Evolutionary conservation across 2,797 vertebrate genomes (phyloP).

Genomic region (Psittacula echo): DNA sequence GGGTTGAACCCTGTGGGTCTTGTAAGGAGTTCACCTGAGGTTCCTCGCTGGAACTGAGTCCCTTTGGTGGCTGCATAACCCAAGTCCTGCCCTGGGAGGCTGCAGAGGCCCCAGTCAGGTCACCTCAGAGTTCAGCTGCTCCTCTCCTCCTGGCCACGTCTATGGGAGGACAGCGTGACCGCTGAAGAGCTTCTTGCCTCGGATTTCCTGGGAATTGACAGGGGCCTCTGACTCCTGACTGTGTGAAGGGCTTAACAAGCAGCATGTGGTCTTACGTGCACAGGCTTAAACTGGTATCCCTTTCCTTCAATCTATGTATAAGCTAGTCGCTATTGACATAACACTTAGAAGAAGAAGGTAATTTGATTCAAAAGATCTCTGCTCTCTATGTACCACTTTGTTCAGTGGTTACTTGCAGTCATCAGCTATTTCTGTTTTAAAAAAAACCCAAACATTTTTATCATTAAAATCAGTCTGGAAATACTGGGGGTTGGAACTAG

Average conservation of each 20-base stretch:
- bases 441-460: not conserved
- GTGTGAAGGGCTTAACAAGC: accelerated
- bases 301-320: not conserved
- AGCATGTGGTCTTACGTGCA: accelerated
- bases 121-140: not conserved
- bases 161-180: accelerated
- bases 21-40: not conserved
- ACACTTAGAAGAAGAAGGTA: not conserved
- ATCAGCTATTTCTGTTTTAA: not conserved
- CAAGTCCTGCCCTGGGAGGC: not conserved
- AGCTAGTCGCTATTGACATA: not conserved
- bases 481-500: not conserved
- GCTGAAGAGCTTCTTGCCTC: not conserved
- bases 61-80: not conserved
- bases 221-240: not conserved
- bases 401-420: not conserved
- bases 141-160: not conserved
- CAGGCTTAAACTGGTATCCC: not conserved
- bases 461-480: not conserved
- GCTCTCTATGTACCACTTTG: not conserved
- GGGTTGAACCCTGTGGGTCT: not conserved
- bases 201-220: accelerated
- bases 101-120: not conserved
- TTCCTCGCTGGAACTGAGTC: accelerated
- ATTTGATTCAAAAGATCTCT: not conserved